phyloP scores from a whole-genome alignment of 2,113 vertebrate species.

The Spheniscus mendiculus region DNA sequence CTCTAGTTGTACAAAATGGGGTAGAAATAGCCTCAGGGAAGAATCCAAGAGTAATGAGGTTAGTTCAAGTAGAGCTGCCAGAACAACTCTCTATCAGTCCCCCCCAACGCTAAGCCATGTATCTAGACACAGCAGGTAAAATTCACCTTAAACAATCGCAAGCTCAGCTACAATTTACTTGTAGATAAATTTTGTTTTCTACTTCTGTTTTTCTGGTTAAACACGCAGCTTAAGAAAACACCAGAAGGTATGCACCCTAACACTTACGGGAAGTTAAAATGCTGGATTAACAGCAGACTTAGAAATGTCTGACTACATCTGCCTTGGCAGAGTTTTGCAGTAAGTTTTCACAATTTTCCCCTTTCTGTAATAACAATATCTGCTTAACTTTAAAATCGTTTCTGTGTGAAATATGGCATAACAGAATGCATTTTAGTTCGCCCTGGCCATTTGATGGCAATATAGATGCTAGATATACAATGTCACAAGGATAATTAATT shows the following conservation, averaged over 20 bases:
- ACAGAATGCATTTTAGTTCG: not conserved
- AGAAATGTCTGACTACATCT: not conserved
- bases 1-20: constrained; percentile 44
- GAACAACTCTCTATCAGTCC: not conserved
- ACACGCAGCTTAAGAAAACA: not conserved
- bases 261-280: not conserved
- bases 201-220: not conserved
- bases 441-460: not conserved
- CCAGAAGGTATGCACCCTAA: not conserved
- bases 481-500: constrained; percentile 2
- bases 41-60: constrained; percentile 9
- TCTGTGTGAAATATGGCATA: not conserved
- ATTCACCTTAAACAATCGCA: not conserved
- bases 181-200: not conserved
- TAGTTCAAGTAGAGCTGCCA: constrained; percentile 31
- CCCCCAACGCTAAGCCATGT: not conserved
- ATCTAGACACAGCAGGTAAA: not conserved
- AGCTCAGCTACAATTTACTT: not conserved
- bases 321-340: not conserved
- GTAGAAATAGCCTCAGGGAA: constrained; percentile 31
- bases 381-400: not conserved
- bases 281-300: not conserved
- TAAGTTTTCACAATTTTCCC: not conserved
- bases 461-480: not conserved
- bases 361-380: not conserved